Percentiles rank a stretch among this genome's conserved stretches.
Evolutionary conservation across 2,113 vertebrate species (phyloP).

Genomic region (Malaclemys terrapin): DNA sequence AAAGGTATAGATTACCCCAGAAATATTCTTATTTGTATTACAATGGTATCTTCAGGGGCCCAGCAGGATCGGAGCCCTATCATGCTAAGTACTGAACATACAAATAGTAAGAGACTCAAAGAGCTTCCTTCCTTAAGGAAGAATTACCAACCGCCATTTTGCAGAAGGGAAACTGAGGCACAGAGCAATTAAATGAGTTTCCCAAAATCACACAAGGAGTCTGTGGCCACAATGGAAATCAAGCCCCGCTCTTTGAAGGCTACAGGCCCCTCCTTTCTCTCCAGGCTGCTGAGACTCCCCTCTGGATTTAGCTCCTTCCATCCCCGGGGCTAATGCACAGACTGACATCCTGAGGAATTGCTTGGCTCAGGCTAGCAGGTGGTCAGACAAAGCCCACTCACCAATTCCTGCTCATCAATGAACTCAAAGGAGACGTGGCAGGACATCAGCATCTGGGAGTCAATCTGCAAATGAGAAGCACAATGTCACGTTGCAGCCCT

Average conservation of each 20-base stretch:
- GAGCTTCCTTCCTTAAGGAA: not conserved
- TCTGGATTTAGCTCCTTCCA: not conserved
- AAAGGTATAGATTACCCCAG: not conserved
- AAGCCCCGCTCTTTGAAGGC: not conserved
- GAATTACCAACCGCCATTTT: accelerated
- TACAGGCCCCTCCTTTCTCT: not conserved
- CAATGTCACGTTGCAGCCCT: not conserved
- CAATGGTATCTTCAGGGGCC: not conserved
- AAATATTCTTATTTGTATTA: not conserved
- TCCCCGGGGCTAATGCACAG: not conserved
- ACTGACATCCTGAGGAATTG: not conserved
- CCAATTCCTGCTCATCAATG: conserved; percentile 72
- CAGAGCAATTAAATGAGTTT: not conserved
- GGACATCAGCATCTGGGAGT: conserved; percentile 81
- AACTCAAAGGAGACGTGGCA: conserved; percentile 76
- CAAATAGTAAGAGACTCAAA: accelerated
- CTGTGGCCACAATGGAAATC: not conserved
- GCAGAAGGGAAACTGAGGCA: not conserved
- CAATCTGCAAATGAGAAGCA: conserved; percentile 74
- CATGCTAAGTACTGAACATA: not conserved
- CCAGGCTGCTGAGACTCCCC: not conserved
- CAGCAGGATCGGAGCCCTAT: not conserved
- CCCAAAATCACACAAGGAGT: not conserved
- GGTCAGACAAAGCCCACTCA: conserved; percentile 62
- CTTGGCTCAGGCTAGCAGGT: not conserved